phyloP scores from a whole-genome alignment of 2,797 vertebrate species.

The Amniataba percoides region DNA sequence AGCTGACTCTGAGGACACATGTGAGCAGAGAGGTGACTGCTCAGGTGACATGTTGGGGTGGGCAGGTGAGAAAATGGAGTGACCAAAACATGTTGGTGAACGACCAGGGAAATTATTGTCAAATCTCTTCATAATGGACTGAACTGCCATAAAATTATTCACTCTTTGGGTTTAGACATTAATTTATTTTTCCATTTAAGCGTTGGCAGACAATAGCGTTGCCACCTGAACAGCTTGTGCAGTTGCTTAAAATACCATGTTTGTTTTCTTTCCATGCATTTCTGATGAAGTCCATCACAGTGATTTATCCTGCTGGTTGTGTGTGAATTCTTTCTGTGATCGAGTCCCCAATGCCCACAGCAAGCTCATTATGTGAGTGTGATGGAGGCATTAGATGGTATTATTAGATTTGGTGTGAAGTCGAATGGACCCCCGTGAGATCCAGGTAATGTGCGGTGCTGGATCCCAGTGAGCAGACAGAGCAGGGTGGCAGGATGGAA shows the following conservation, averaged over 20 bases:
- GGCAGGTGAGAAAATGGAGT: neutral
- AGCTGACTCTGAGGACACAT: neutral
- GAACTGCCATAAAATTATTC: neutral
- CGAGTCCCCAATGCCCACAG: conserved; percentile 46
- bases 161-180: conserved; percentile 33
- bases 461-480: conserved; percentile 45
- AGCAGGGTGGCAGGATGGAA: conserved; percentile 24
- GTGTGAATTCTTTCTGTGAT: conserved; percentile 57
- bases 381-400: conserved; percentile 71
- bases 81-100: neutral
- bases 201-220: conserved; percentile 4
- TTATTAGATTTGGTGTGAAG: conserved; percentile 73
- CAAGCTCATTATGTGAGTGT: conserved; percentile 64
- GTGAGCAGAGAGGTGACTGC: neutral
- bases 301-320: conserved; percentile 59
- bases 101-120: too few species aligned
- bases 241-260: conserved; percentile 57
- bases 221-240: conserved; percentile 55
- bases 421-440: conserved; percentile 56
- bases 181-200: conserved; percentile 39
- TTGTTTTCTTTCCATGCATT: conserved; percentile 61
- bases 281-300: conserved; percentile 52
- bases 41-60: too few species aligned
- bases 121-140: too few species aligned
- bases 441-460: conserved; percentile 65